Base-by-base conservation (phyloP, 2,797 vertebrate species). In the Phaenicophaeus curvirostris region DNA sequence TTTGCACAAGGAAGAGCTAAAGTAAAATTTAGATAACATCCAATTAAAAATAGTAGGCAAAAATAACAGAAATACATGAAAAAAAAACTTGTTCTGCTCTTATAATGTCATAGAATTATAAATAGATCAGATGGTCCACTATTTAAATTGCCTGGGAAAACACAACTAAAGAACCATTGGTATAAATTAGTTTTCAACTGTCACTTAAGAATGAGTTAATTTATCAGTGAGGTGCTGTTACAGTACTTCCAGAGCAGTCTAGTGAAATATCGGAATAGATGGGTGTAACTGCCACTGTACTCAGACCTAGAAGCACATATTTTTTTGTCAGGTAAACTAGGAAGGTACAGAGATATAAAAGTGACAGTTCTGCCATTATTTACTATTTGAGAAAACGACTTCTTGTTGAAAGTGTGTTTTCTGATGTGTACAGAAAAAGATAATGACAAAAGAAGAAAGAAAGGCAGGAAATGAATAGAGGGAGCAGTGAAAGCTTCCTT, bases 401-500 rank as follows among this genome's bases (percentile, higher is more conserved):
- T 69, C 20, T 62, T 83, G 13, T 78, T 78, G 13, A 42, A 83
- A 87, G 13, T 44, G 31, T 83, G 4, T 74, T 90, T 93, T 95
- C 37, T 89, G 37, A 4, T 59, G 10, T 68, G 16, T 85, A 44
- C 10, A 61, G n/a, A 71, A 87, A 69, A 72, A 76, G 2, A 76
- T 44, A 28, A 62, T 58, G 16, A 82, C 4, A 74, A 79, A 68
- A 77, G 33, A 2, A 20, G 10, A 37, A 77, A 35, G 71, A 41
- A 74, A 35, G 2, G 1, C 76, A 71, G 87, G 90, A 92, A 96
- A 89, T 75, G 35, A 84, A 79, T 39, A 86, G 73, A 81, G 4
- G 1, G 3, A 68, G 69, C 63, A 74, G 21, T 96, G 92, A 95
- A 96, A 95, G 94, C 53, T 69, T 78, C 55, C 87, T 89, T 97